Base-by-base conservation (phyloP, 2,888 invertebrate species). In the Melangyna quadrimaculata region DNA sequence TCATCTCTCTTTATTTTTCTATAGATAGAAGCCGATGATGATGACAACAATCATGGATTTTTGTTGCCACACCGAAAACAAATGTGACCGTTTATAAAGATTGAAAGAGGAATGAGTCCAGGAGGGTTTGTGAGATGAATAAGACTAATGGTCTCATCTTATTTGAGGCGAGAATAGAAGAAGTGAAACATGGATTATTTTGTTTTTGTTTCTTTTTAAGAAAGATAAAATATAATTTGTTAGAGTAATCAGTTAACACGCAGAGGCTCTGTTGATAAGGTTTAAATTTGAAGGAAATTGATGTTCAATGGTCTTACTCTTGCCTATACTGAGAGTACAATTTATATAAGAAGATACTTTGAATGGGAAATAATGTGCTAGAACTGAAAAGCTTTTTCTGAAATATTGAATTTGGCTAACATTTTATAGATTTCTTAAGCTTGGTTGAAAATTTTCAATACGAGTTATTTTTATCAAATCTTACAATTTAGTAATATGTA, bases 11-110 rank as follows among this genome's bases (percentile, higher is more conserved):
- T 40, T 53, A 27, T 45, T 3, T 48, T 27, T 27, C 17, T 12
- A 5, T 48, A 35, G 40, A 1, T 22, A 19, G 40, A 37, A 69
- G n/a, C 53, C 19, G 45, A 24, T 37, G 65, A 72, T n/a, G 45
- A 24, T 37, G 65, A 72, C 69, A 69, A 51, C 27, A 75, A 40
- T 72, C 77, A 81, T 61, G 63, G 72, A 77, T 75, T 86, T 86
- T 71, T 24, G 51, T 86, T 81, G 75, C 48, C 65, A 59, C 35
- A 73, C 73, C 29, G 63, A 77, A 86, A 81, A 86, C 86, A 86
- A 86, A 86, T 86, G 86, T 59, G 86, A 81, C 73, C 81, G 73
- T 73, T 86, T 77, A 84, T 80, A 75, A 77, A 67, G 83, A 84
- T 84, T 84, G 74, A 43, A 53, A 55, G 61, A 77, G 71, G 71